These are phyloP conservation scores for Drosophila aldrichi DNA, from an alignment of 2,888 invertebrate species.

Conservation along the genomic window DNA sequence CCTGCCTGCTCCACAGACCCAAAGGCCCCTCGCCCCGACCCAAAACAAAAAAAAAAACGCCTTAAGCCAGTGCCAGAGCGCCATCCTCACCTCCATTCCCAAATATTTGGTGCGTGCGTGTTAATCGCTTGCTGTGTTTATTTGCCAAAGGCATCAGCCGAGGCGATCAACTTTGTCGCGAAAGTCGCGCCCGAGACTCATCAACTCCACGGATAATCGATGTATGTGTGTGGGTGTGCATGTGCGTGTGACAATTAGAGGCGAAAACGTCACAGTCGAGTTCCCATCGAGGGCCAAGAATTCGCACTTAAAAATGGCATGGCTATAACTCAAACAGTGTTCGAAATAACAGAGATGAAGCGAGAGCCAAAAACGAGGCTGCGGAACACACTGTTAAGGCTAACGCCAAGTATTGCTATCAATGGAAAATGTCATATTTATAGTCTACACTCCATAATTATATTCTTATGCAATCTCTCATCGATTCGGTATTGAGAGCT, in stretches of 20 bases:
- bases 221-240: conserved; percentile 19
- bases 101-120: conserved; percentile 54
- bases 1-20: background rate
- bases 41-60: background rate
- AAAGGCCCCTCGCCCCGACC: background rate
- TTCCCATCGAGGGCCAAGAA: background rate
- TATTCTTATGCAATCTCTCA: background rate
- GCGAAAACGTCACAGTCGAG: background rate
- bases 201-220: conserved; percentile 41
- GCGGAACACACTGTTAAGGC: background rate
- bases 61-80: background rate
- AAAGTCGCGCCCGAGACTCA: conserved; percentile 15
- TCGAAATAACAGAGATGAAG: background rate
- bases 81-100: background rate
- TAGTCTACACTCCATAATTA: background rate
- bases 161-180: conserved; percentile 16
- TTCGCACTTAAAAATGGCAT: conserved; percentile 1
- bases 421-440: background rate
- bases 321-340: background rate
- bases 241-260: conserved; percentile 55
- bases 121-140: conserved; percentile 71
- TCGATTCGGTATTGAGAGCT: background rate
- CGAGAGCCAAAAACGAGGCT: background rate
- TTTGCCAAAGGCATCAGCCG: conserved; percentile 53
- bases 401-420: background rate